Evolutionary conservation across 23 tunicate genomes (phyloP).

Genomic region (Clavelina lepadiformis): DNA sequence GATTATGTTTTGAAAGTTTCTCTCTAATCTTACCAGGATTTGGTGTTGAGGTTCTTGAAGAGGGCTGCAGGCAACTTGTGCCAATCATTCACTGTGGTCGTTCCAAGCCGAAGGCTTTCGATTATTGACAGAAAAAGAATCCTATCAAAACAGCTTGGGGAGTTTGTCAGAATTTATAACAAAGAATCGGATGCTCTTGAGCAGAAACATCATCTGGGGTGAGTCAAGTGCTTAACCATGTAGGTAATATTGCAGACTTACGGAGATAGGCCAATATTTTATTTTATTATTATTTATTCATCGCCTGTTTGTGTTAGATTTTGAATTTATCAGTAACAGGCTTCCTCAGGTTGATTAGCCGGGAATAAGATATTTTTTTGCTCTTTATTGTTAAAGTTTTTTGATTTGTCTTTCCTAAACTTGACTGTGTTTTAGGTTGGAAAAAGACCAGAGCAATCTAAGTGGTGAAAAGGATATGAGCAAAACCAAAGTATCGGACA

Average conservation of each 20-base stretch:
- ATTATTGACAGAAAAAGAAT: conserved; percentile 81
- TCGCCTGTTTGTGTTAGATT: too few relatives aligned
- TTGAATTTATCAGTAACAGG: neutral
- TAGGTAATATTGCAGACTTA: too few relatives aligned
- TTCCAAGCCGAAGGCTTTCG: conserved; percentile 65
- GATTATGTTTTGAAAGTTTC: neutral
- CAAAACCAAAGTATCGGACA: conserved; percentile 14
- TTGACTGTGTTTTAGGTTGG: neutral
- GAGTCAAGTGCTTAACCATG: too few relatives aligned
- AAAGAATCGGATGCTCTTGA: conserved; percentile 86
- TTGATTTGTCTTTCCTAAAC: too few relatives aligned
- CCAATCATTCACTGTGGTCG: conserved; percentile 74
- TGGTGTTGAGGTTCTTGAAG: conserved; percentile 80
- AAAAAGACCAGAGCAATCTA: neutral
- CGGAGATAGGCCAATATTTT: too few relatives aligned
- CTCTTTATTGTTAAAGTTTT: too few relatives aligned
- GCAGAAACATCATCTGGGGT: conserved; percentile 67
- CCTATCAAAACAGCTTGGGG: conserved; percentile 88
- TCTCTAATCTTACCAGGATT: conserved; percentile 39
- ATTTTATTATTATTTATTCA: too few relatives aligned
- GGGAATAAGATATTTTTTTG: too few relatives aligned
- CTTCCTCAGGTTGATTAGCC: neutral
- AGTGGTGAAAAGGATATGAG: neutral
- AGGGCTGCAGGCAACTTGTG: conserved; percentile 91
- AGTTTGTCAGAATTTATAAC: conserved; percentile 89